These are phyloP conservation scores for Nasonia oneida DNA, from an alignment of 2,888 invertebrate species.

Conservation along the genomic window DNA sequence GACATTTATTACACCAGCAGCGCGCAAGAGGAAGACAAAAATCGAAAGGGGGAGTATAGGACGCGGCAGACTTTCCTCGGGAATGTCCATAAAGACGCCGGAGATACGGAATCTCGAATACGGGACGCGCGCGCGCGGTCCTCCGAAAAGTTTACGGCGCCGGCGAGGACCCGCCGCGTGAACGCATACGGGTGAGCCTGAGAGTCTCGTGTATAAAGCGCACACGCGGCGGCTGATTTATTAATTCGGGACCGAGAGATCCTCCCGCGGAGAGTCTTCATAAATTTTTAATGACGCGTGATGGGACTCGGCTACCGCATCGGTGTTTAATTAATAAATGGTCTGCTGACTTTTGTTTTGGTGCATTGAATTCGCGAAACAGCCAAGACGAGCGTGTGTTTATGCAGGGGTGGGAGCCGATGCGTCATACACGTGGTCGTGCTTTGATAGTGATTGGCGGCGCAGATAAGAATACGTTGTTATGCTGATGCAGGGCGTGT, in stretches of 20 bases:
- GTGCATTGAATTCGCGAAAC: neutral
- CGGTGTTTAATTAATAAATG: constrained; percentile 28
- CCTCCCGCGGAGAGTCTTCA: constrained; percentile 42
- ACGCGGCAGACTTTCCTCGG: constrained; percentile 22
- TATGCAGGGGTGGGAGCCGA: too few relatives aligned
- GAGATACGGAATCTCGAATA: constrained; percentile 39
- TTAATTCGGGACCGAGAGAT: constrained; percentile 26
- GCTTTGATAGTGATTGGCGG: neutral
- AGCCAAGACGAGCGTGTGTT: too few relatives aligned
- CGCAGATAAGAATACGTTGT: neutral
- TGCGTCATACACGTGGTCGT: neutral
- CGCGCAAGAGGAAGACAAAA: neutral
- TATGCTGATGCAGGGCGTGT: neutral
- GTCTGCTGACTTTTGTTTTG: neutral
- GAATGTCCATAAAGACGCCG: constrained; percentile 34
- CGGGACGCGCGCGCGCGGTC: neutral
- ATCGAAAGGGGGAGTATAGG: neutral
- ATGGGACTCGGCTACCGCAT: neutral
- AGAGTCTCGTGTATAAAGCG: neutral
- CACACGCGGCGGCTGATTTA: constrained; percentile 39
- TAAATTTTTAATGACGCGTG: constrained; percentile 41
- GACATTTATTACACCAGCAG: constrained; percentile 26
- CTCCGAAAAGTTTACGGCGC: neutral
- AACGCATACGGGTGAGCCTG: neutral
- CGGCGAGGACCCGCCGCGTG: neutral